Percentiles rank a stretch among this genome's conserved stretches.
Conservation (phyloP, 2,888 invertebrate species). For the Lasioglossum vierecki region DNA sequence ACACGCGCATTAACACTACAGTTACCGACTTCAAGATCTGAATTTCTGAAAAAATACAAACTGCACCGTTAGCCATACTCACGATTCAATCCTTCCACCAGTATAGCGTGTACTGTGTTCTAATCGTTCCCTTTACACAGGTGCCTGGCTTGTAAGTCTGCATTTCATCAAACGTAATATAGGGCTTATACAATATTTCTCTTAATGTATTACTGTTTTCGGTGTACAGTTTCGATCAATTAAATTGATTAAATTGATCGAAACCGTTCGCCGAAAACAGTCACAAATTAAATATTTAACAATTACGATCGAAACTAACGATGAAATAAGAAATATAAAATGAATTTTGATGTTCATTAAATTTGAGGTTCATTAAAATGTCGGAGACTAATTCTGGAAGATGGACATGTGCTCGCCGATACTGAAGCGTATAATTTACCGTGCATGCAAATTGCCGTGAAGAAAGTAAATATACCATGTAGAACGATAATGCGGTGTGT, state of each 20-base stretch:
- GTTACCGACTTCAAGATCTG: conserved; percentile 39
- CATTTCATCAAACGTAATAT: conserved; percentile 18
- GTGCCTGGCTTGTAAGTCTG: background rate
- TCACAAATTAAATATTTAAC: no score
- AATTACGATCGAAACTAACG: no score
- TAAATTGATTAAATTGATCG: no score
- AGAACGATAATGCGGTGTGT: conserved; percentile 24
- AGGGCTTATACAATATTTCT: no score
- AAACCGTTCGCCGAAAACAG: no score
- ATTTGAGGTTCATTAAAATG: background rate
- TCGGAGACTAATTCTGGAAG: background rate
- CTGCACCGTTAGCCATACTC: conserved; percentile 49
- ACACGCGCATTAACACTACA: conserved; percentile 25
- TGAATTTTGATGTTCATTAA: background rate
- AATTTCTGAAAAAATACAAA: conserved; percentile 43
- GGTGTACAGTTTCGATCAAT: no score
- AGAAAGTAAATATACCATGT: background rate
- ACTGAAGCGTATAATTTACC: background rate
- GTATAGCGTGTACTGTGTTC: conserved; percentile 24
- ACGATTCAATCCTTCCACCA: conserved; percentile 6
- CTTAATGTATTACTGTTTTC: no score
- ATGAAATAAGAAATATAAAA: no score
- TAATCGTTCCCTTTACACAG: conserved; percentile 20
- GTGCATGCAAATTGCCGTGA: conserved; percentile 12
- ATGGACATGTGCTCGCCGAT: background rate